Evolutionary conservation across 2,888 invertebrate genomes (phyloP), one percentile per base, ranked within the genome.

Genomic region (Prionchulus punctatus): DNA sequence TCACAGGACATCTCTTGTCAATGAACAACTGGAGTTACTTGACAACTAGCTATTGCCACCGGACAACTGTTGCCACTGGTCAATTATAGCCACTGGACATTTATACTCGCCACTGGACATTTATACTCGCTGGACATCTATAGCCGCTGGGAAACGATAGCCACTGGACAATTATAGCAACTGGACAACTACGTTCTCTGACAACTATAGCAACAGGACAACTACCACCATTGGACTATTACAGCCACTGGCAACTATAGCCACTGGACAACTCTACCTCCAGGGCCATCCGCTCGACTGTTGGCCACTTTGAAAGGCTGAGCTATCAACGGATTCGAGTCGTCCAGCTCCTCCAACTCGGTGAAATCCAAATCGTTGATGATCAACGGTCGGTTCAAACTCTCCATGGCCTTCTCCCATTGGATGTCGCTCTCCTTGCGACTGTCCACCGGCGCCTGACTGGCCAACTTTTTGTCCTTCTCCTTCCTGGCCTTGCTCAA

Each of bases 361-460:
- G 89, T 89, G 73, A 98, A 98, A 74, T 98, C 96, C 67, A 96
- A 79, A 74, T 96, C 94, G 71, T 92, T 90, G 60, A 80, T 76
- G 51, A 90, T 79, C 61, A 85, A 82, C 1, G 75, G 73, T n/a
- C 60, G 84, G 2, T 64, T 63, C 55, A 71, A 55, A 27, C 63
- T 65, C 43, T 82, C 81, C 53, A 84, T 82, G 60, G 94, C 73
- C 68, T 88, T 86, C 68, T 94, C 92, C 94, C 96, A 96, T 67
- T 91, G 87, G 1, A 92, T 73, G 67, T 94, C 92, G 67, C 86
- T 60, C 57, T 66, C 66, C 2, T 59, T 60, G 47, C 61, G 61
- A 42, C 53, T 42, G 26, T 54, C 58, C 36, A 48, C 52, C 30
- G 43, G 54, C 56, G 1, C 58, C 45, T 18, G 43, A 18, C 28